Evolutionary conservation across 2,888 invertebrate species (phyloP).

Genomic region (Seira musarum): DNA sequence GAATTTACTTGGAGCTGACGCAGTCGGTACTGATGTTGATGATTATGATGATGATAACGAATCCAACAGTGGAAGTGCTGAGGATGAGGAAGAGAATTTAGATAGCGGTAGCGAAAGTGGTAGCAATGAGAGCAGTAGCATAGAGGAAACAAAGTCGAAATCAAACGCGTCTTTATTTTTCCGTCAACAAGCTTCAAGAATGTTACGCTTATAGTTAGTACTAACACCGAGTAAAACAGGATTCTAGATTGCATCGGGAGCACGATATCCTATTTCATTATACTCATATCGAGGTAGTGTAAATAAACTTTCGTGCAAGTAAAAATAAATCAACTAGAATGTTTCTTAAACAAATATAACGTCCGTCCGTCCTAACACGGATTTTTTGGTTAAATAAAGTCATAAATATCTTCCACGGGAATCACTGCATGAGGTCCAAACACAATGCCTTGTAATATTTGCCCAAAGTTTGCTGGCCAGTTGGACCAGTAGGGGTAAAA

Average conservation of each 20-base stretch:
- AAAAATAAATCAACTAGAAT: no score
- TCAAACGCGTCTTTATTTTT: no score
- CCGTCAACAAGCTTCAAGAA: no score
- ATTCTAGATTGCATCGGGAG: no score
- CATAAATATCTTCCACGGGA: slow-evolving; percentile 55
- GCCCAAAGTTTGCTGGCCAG: slow-evolving; percentile 68
- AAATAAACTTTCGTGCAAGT: neutral
- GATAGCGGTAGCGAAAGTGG: neutral
- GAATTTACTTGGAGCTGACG: slow-evolving; percentile 11
- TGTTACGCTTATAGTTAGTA: no score
- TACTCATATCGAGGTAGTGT: no score
- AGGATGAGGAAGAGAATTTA: slow-evolving; percentile 16
- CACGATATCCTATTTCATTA: no score
- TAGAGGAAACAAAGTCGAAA: no score
- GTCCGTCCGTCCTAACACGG: no score
- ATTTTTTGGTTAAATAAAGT: slow-evolving; percentile 51
- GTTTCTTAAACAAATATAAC: no score
- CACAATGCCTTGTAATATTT: slow-evolving; percentile 62
- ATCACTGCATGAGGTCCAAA: slow-evolving; percentile 63
- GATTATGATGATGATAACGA: slow-evolving; percentile 19
- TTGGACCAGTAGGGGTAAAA: slow-evolving; percentile 65
- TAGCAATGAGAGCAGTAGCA: neutral
- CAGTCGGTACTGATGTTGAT: neutral
- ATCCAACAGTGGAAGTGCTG: slow-evolving; percentile 15
- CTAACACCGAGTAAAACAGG: no score